Conservation (phyloP, 2,888 invertebrate species). For the Monopis laevigella region DNA sequence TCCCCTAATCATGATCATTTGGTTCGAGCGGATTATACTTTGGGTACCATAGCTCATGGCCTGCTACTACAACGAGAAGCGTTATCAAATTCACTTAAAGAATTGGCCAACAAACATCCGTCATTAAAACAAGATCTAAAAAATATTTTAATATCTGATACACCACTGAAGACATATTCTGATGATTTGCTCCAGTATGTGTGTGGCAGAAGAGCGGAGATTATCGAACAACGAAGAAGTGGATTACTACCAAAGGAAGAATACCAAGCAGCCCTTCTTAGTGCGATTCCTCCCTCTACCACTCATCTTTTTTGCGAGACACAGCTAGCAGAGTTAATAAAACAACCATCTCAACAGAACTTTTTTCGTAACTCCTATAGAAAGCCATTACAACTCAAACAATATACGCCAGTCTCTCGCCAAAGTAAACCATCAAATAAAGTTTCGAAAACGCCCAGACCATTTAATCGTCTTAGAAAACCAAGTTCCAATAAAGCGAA, state of each 20-base stretch:
- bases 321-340: slow-evolving; percentile 1
- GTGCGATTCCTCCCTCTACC: slow-evolving; percentile 17
- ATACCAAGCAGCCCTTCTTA: slow-evolving; percentile 12
- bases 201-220: slow-evolving; percentile 16
- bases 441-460: background rate
- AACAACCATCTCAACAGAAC: slow-evolving; percentile 1
- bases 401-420: background rate
- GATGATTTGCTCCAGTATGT: slow-evolving; percentile 18
- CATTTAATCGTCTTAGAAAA: background rate
- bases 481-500: background rate
- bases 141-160: slow-evolving; percentile 9
- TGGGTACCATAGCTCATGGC: slow-evolving; percentile 17
- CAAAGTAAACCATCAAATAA: background rate
- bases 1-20: background rate
- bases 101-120: background rate
- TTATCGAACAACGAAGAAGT: slow-evolving; percentile 17
- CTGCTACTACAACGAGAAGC: slow-evolving; percentile 3
- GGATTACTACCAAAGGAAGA: slow-evolving; percentile 14
- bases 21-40: slow-evolving; percentile 4
- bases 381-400: background rate
- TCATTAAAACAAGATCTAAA: background rate
- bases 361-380: slow-evolving; percentile 1
- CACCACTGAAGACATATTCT: slow-evolving; percentile 13
- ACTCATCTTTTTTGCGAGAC: slow-evolving; percentile 14
- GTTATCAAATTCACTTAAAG: background rate